Base-by-base conservation (phyloP, 2,888 invertebrate genomes). In the Drosophila algonquin region DNA sequence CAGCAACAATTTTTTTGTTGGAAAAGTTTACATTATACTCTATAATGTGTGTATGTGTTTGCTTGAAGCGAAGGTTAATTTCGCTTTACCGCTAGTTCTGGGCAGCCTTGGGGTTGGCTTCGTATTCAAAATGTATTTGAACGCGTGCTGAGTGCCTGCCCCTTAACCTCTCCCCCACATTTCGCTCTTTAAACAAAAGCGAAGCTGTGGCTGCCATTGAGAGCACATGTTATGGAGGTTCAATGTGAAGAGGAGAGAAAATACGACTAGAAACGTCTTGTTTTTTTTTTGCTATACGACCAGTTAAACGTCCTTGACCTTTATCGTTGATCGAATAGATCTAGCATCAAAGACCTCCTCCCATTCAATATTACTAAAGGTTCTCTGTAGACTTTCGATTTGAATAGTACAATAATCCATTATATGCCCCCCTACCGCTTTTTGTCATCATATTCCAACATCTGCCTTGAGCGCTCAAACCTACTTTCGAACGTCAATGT, bases 21-120 rank as follows among this genome's bases (percentile, higher is more conserved):
- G 53, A 54, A 56, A 56, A 56, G 46, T 45, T 56, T 46, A 35
- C 45, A 24, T 44, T 46, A 16, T 35, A 46, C 21, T 21, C 21
- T 5, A 63, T 40, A 16, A 50, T 55, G 59, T 40, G 18, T 48
- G 24, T 48, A 18, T 48, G 10, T 44, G 16, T 55, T 45, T 27
- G n/a, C 18, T 46, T 9, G 30, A 54, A 54, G 12, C 14, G 24
- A 62, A 62, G 54, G 62, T 62, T 62, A 48, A 40, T 55, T 55
- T 55, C 35, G 24, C 16, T 56, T 52, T 21, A 46, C 68, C 47
- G 51, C 32, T 62, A 48, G 50, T 52, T 46, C 27, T 59, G 18
- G 16, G 32, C 32, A 32, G 14, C 16, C 40, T 51, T 51, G 40
- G 40, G 40, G 40, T 6, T 40, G 40, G 40, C 40, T 40, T 40